Conservation (phyloP, 53 echinoderm and acorn worm genomes). For the Temnopleurus reevesii region DNA sequence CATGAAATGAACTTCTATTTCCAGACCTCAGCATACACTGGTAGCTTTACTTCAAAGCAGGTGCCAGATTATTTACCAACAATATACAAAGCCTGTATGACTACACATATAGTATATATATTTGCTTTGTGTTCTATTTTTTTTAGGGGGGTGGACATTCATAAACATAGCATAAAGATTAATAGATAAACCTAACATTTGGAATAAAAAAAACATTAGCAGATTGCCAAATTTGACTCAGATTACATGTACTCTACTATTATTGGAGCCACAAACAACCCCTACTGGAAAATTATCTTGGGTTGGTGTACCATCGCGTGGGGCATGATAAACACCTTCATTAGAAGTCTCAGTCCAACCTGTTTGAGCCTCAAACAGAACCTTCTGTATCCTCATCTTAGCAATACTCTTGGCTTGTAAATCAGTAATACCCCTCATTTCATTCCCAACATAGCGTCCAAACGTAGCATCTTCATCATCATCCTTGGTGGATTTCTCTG, state of each 20-base stretch:
- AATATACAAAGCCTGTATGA: too few species aligned
- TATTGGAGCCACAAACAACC: conserved; percentile 45
- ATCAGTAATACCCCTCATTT: conserved; percentile 44
- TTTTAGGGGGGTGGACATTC: too few species aligned
- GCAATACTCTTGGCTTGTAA: conserved; percentile 59
- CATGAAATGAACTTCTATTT: too few species aligned
- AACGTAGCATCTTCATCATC: conserved; percentile 55
- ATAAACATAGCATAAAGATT: too few species aligned
- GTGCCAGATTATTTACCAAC: too few species aligned
- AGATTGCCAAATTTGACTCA: too few species aligned
- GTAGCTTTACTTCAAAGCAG: too few species aligned
- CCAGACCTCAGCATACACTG: too few species aligned
- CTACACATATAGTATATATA: too few species aligned
- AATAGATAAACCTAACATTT: too few species aligned
- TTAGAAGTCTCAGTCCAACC: conserved; percentile 57
- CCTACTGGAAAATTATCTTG: conserved; percentile 48
- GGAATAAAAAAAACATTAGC: too few species aligned
- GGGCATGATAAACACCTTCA: conserved; percentile 47
- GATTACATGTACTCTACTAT: conserved; percentile 41
- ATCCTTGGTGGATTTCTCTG: conserved; percentile 6
- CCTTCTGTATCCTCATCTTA: conserved; percentile 62
- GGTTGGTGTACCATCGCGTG: background rate
- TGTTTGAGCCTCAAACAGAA: conserved; percentile 60
- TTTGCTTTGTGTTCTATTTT: too few species aligned
- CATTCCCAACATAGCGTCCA: conserved; percentile 58